Base-by-base conservation (phyloP, 1,140 invertebrate species). In the Aphis gossypii region DNA sequence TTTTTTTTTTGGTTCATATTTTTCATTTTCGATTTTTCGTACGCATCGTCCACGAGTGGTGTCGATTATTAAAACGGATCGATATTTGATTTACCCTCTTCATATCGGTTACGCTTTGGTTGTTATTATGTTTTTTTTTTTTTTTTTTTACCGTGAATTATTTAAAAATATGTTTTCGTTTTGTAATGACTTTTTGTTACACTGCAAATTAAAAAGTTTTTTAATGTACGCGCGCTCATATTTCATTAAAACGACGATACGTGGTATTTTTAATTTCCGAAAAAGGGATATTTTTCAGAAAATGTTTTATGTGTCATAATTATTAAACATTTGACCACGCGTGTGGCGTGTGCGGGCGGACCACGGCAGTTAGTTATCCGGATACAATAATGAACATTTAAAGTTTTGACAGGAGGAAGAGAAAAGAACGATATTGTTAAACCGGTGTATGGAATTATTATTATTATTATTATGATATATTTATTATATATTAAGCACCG, bases 241-340 rank as follows among this genome's bases (percentile, higher is more conserved):
- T 76, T n/a, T 76, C n/a, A 76, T 76, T 76, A 76, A 76, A 76
- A 76, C 30, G 60, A n/a, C 60, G 60, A 76, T 76, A 76, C 60
- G 30, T 18, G 30, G 60, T n/a, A 76, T 76, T 76, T 76, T 76
- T 76, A 76, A 76, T 76, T n/a, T 5, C 30, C n/a, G 60, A 76
- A 76, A 76, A 76, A 14, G 30, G 60, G 60, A 76, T 35, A 76
- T 76, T 30, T 76, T 76, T 76, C 30, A n/a, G 60, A 35, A 20
- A 76, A 76, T n/a, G 60, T 76, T 76, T 76, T 76, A 76, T 35
- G 30, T n/a, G 60, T 76, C 60, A 35, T 76, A 76, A 76, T 76
- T n/a, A 76, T 76, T 76, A 35, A 76, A 35, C 30, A n/a, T 76
- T n/a, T 76, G 60, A 35, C 60, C 60, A 18, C 14, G 30, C 60